phyloP scores from a whole-genome alignment of 2,888 invertebrate genomes.

The Hypena proboscidalis region DNA sequence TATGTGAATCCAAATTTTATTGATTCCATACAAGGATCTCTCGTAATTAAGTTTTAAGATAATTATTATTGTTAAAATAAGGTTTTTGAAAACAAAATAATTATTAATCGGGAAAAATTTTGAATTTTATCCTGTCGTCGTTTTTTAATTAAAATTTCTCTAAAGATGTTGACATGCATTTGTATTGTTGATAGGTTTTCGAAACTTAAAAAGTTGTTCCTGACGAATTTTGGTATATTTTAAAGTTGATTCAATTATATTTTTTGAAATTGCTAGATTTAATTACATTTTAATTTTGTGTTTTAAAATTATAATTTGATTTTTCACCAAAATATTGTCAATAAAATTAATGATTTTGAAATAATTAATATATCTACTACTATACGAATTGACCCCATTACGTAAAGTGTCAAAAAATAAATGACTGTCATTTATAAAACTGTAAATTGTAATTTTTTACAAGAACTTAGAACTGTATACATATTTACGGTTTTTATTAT shows the following conservation, averaged over 20 bases:
- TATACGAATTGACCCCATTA: constrained; percentile 37
- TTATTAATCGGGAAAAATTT: constrained; percentile 41
- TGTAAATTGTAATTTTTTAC: constrained; percentile 40
- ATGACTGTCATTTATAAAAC: constrained; percentile 38
- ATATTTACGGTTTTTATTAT: constrained; percentile 43
- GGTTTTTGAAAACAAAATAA: constrained; percentile 38
- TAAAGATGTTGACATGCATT: constrained; percentile 38
- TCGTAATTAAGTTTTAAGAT: constrained; percentile 64
- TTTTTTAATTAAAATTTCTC: constrained; percentile 45
- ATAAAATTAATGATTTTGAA: constrained; percentile 15
- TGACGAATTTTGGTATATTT: constrained; percentile 27
- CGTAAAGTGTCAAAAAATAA: constrained; percentile 40
- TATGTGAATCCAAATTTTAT: constrained; percentile 44
- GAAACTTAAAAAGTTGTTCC: constrained; percentile 46
- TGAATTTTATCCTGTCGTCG: constrained; percentile 44
- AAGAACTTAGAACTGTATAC: constrained; percentile 30
- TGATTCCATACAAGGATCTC: constrained; percentile 67
- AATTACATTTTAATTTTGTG: constrained; percentile 18
- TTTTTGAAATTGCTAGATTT: constrained; percentile 4
- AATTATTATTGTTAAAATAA: constrained; percentile 54
- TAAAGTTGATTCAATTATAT: constrained; percentile 6
- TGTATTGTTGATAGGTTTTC: constrained; percentile 39
- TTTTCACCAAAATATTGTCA: constrained; percentile 10
- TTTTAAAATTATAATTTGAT: constrained; percentile 11
- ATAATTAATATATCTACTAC: constrained; percentile 20